Evolutionary conservation across 2,797 vertebrate species (phyloP), one percentile per base, ranked within the genome.

Genomic region (Strix occidentalis): DNA sequence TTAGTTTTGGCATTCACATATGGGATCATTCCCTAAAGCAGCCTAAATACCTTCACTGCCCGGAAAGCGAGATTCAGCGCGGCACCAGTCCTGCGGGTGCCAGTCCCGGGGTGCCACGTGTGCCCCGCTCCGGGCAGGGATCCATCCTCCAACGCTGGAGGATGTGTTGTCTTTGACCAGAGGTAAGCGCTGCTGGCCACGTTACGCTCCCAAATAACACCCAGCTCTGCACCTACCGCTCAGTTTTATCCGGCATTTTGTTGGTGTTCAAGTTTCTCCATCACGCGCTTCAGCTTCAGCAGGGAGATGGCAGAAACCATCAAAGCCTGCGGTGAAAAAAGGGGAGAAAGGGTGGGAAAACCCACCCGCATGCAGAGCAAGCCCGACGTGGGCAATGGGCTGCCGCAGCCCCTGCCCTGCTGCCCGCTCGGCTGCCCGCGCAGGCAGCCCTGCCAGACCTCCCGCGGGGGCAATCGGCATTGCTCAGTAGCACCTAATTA

Each of bases 1-100:
- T 54, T n/a, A 1, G 0, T 48, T 89, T 69, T 89, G 86, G 56
- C 75, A 17, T 66, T 72, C 28, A 5, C n/a, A 29, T 9, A 5
- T 11, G 35, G 14, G 45, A 35, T 13, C 31, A 2, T n/a, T 69
- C 57, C 76, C 17, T n/a, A 33, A 9, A 2, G 58, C 11, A 35
- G 24, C 58, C 45, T 11, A 17, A 88, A 74, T 17, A 29, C 26
- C 53, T 71, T 33, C 0, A 5, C 29, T 46, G 60, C 11, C 10
- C 1, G 1, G 3, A 29, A 29, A 23, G 33, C 0, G 0, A 43
- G n/a, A 46, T 66, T 16, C 48, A 35, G 43, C 1, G 1, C 11
- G 15, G 77, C 54, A 16, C 23, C 45, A 45, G 7, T 4, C 39
- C 17, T 11, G 1, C 16, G 24, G 64, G 18, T 51, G 26, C 46